These are phyloP conservation scores for Euleptes europaea DNA, from an alignment of 2,113 vertebrate genomes.

Conservation along the genomic window DNA sequence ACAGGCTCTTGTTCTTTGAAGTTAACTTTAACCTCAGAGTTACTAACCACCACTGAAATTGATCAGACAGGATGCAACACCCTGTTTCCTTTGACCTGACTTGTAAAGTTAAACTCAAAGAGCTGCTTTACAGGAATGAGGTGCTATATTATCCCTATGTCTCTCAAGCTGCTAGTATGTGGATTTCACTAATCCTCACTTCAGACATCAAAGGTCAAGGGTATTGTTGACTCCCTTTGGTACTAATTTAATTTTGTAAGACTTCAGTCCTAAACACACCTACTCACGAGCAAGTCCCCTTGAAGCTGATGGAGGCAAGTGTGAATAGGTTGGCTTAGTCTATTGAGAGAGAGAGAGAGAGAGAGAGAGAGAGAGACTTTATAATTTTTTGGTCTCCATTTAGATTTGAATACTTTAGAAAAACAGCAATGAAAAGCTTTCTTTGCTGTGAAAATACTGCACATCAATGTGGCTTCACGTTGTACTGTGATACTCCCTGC, in stretches of 20 bases:
- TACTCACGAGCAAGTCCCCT: background rate
- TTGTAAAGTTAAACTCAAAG: slow-evolving; percentile 62
- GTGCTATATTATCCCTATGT: slow-evolving; percentile 28
- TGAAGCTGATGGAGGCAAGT: background rate
- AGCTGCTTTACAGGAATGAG: slow-evolving; percentile 45
- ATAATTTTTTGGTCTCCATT: background rate
- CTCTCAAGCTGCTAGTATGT: slow-evolving; percentile 53
- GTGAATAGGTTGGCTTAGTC: background rate
- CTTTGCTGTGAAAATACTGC: background rate
- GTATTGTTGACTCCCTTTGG: slow-evolving; percentile 56
- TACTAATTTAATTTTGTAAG: slow-evolving; percentile 60
- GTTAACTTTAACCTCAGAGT: slow-evolving; percentile 45
- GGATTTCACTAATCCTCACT: slow-evolving; percentile 67
- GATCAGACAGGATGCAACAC: slow-evolving; percentile 36
- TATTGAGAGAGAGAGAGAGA: background rate
- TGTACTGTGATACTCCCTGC: background rate
- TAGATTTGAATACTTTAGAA: background rate
- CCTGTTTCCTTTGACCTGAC: slow-evolving; percentile 35
- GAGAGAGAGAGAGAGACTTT: background rate
- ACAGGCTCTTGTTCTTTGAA: slow-evolving; percentile 30
- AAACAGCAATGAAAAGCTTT: background rate
- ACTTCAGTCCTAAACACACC: slow-evolving; percentile 15
- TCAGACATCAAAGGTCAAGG: slow-evolving; percentile 65
- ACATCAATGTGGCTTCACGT: background rate
- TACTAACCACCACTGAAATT: slow-evolving; percentile 21